phyloP scores from a whole-genome alignment of 2,888 invertebrate species.

The Philonicus albiceps region DNA sequence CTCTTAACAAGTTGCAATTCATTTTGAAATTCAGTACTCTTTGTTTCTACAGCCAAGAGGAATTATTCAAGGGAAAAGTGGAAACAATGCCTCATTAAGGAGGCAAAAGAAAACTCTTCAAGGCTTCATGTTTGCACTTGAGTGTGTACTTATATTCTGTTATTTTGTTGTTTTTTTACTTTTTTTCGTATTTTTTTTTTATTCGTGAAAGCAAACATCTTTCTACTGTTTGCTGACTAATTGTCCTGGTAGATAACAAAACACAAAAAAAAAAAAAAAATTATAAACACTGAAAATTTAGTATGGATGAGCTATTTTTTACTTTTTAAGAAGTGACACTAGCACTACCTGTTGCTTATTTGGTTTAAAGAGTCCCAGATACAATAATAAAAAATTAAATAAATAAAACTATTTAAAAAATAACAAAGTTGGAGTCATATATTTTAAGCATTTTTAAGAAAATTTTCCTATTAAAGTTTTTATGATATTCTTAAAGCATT shows the following conservation, averaged over 20 bases:
- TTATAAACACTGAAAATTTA: background rate
- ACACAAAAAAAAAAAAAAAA: background rate
- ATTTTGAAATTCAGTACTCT: slow-evolving; percentile 40
- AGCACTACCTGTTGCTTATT: background rate
- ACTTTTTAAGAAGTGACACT: background rate
- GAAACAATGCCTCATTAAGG: slow-evolving; percentile 41
- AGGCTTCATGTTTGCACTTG: slow-evolving; percentile 40
- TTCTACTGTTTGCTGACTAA: slow-evolving; percentile 36
- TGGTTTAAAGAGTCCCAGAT: too few species aligned
- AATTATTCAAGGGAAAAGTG: slow-evolving; percentile 40
- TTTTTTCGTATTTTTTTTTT: too few species aligned
- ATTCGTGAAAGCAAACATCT: background rate
- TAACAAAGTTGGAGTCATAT: too few species aligned
- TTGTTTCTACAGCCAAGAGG: slow-evolving; percentile 39
- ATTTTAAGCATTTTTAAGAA: too few species aligned
- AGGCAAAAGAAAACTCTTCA: slow-evolving; percentile 40
- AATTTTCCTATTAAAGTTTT: too few species aligned
- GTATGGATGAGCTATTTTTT: background rate
- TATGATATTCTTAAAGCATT: too few species aligned
- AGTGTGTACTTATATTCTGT: slow-evolving; percentile 33
- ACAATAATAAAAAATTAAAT: too few species aligned
- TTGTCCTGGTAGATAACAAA: slow-evolving; percentile 12
- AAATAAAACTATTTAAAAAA: too few species aligned
- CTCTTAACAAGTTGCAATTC: slow-evolving; percentile 39
- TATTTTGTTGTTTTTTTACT: background rate